phyloP scores from a whole-genome alignment of 2,113 vertebrate genomes.

The Ictidomys tridecemlineatus region DNA sequence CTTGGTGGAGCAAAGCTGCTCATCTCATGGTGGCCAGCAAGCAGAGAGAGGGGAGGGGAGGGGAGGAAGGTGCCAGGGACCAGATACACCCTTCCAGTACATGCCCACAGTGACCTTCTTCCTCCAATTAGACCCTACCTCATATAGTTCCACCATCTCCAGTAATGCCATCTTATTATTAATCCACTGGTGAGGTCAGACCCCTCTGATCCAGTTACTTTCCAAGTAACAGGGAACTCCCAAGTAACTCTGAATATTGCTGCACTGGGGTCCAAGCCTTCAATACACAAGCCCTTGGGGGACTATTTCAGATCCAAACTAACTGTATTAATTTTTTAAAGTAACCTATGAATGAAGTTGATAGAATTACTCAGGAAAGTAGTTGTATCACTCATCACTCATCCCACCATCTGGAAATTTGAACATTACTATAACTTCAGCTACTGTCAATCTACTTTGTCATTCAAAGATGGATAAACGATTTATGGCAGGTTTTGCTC shows the following conservation, averaged over 20 bases:
- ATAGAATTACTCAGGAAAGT: background rate
- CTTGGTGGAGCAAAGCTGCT: background rate
- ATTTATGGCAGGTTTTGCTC: background rate
- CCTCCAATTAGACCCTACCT: background rate
- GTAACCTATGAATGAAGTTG: background rate
- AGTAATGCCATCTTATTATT: background rate
- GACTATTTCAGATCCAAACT: background rate
- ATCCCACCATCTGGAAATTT: background rate
- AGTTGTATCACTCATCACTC: too few species aligned
- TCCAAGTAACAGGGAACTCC: background rate
- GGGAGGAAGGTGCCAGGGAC: background rate
- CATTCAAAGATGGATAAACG: background rate
- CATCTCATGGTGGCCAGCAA: background rate
- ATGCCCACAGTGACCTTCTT: background rate
- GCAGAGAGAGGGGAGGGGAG: background rate
- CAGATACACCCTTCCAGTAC: background rate
- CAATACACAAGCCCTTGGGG: background rate
- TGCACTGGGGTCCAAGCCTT: background rate
- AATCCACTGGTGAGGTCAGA: background rate
- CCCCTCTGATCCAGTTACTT: background rate
- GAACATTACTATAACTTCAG: background rate
- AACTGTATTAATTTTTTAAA: background rate
- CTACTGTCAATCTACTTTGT: background rate
- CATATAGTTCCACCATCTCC: background rate
- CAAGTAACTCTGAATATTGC: background rate